phyloP scores from a whole-genome alignment of 2,888 invertebrate species.

The Spilarctia lutea region DNA sequence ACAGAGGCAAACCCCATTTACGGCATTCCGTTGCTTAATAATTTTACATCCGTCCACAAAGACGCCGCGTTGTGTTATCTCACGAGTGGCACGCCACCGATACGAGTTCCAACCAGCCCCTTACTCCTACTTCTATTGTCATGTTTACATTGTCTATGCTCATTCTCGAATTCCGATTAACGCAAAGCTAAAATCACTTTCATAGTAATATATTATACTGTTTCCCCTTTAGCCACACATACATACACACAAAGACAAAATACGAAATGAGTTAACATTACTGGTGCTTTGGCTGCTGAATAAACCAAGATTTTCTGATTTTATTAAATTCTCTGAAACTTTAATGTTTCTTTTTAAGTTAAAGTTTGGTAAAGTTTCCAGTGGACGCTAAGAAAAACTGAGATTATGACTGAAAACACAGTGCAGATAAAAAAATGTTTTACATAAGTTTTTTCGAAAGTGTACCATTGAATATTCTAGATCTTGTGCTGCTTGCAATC shows the following conservation, averaged over 20 bases:
- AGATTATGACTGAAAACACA: slow-evolving; percentile 50
- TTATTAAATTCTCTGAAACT: slow-evolving; percentile 56
- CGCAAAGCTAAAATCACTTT: slow-evolving; percentile 70
- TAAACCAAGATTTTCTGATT: slow-evolving; percentile 50
- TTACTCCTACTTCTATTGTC: slow-evolving; percentile 79
- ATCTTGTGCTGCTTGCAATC: slow-evolving; percentile 2
- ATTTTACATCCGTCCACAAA: slow-evolving; percentile 83
- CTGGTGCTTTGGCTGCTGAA: slow-evolving; percentile 40
- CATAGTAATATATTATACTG: slow-evolving; percentile 55
- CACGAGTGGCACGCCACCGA: slow-evolving; percentile 81
- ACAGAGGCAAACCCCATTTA: slow-evolving; percentile 68
- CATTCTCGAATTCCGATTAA: slow-evolving; percentile 83
- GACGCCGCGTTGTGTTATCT: slow-evolving; percentile 81
- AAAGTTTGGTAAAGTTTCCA: slow-evolving; percentile 55
- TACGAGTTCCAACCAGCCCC: slow-evolving; percentile 76
- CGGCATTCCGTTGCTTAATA: slow-evolving; percentile 78
- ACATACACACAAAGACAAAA: slow-evolving; percentile 36
- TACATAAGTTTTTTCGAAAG: slow-evolving; percentile 31
- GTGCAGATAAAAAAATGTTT: slow-evolving; percentile 40
- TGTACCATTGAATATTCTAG: slow-evolving; percentile 36
- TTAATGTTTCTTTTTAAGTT: slow-evolving; percentile 58
- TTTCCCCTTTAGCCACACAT: slow-evolving; percentile 40
- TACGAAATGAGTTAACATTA: slow-evolving; percentile 36
- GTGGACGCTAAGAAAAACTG: slow-evolving; percentile 49
- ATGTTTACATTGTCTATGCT: slow-evolving; percentile 85